A percentile compares a stretch with the other conserved stretches of the same genome.
Evolutionary conservation across 2,888 invertebrate species (phyloP).

Genomic region (Archaeoteleia sp.): DNA sequence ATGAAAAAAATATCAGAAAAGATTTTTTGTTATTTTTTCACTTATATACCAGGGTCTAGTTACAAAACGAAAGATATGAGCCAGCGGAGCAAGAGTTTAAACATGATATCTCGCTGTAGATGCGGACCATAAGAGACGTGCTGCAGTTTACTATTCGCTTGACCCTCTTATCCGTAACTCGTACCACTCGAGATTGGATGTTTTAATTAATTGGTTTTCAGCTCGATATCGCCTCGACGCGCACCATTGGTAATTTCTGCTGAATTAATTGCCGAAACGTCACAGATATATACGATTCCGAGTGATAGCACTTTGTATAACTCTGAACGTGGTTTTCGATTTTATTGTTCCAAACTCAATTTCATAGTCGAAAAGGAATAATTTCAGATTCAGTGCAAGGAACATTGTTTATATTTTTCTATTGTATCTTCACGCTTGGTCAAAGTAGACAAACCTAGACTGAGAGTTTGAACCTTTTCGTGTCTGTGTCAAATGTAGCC

Average conservation of each 20-base stretch:
- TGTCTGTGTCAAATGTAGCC: slow-evolving; percentile 20
- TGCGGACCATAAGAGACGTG: slow-evolving; percentile 22
- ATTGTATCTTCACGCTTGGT: too few relatives aligned
- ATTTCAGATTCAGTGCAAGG: too few relatives aligned
- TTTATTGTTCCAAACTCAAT: too few relatives aligned
- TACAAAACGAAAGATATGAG: too few relatives aligned
- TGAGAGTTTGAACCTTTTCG: too few relatives aligned
- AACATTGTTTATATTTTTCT: too few relatives aligned
- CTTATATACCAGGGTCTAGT: too few relatives aligned
- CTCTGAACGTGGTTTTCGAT: too few relatives aligned
- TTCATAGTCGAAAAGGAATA: too few relatives aligned
- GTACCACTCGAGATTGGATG: slow-evolving; percentile 35
- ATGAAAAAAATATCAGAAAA: too few relatives aligned
- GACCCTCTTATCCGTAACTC: slow-evolving; percentile 26
- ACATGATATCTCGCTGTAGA: slow-evolving; percentile 35
- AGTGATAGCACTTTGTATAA: slow-evolving; percentile 17
- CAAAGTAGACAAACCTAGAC: too few relatives aligned
- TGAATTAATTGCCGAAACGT: slow-evolving; percentile 33
- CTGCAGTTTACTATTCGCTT: slow-evolving; percentile 34
- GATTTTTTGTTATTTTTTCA: too few relatives aligned
- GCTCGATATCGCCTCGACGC: slow-evolving; percentile 24
- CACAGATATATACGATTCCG: slow-evolving; percentile 21
- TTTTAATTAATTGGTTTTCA: slow-evolving; percentile 49
- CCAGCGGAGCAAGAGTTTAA: slow-evolving; percentile 26
- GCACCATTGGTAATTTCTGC: slow-evolving; percentile 25